Evolutionary conservation across 2,888 invertebrate genomes (phyloP).

Genomic region (Dilophus febrilis): DNA sequence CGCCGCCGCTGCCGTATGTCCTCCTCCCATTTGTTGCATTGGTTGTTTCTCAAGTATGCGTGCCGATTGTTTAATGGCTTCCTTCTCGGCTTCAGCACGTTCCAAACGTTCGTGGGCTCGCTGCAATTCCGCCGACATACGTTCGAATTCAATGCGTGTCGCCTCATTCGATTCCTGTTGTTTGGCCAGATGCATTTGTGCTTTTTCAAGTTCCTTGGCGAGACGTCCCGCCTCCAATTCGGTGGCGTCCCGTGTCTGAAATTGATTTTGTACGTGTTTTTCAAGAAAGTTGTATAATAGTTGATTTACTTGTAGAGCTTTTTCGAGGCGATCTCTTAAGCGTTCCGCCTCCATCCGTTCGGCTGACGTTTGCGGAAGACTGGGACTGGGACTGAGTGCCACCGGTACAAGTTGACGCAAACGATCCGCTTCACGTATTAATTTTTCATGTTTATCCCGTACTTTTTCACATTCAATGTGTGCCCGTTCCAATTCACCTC

Average conservation of each 20-base stretch:
- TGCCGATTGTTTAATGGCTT: slow-evolving; percentile 56
- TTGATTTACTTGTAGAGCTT: slow-evolving; percentile 48
- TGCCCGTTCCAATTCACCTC: slow-evolving; percentile 63
- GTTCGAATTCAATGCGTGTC: slow-evolving; percentile 68
- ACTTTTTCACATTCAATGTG: slow-evolving; percentile 81
- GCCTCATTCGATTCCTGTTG: slow-evolving; percentile 70
- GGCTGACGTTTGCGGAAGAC: slow-evolving; percentile 34
- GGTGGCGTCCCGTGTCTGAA: slow-evolving; percentile 49
- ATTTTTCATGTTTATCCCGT: slow-evolving; percentile 69
- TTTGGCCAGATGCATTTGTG: slow-evolving; percentile 66
- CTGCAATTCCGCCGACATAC: slow-evolving; percentile 65
- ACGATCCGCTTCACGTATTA: slow-evolving; percentile 45
- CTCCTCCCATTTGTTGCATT: slow-evolving; percentile 69
- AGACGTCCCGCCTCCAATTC: slow-evolving; percentile 71
- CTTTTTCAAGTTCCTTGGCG: slow-evolving; percentile 72
- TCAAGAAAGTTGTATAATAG: slow-evolving; percentile 7
- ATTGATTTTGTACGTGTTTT: slow-evolving; percentile 11
- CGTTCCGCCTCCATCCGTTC: slow-evolving; percentile 68
- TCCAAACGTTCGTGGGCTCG: slow-evolving; percentile 68
- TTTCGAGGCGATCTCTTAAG: slow-evolving; percentile 69
- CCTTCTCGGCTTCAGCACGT: slow-evolving; percentile 58
- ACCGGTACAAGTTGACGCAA: slow-evolving; percentile 31
- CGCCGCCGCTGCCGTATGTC: too few species aligned
- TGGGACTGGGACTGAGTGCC: slow-evolving; percentile 30
- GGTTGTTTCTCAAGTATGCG: slow-evolving; percentile 55